Evolutionary conservation across 2,888 invertebrate genomes (phyloP).

Genomic region (Hoplodrina blanda): DNA sequence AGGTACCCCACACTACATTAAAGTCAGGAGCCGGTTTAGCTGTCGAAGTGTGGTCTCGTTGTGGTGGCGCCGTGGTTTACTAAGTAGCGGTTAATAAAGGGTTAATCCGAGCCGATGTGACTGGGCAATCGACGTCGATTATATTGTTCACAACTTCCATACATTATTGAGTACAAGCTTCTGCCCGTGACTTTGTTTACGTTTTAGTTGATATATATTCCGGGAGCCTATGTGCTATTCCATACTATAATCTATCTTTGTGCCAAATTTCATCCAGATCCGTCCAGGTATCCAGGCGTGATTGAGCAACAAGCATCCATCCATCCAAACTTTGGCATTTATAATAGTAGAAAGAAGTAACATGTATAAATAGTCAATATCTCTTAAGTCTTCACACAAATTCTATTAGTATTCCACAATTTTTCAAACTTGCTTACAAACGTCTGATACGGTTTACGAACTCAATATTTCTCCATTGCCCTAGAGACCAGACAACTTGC

Average conservation of each 20-base stretch:
- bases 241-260: too few relatives aligned
- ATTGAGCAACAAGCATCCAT: too few relatives aligned
- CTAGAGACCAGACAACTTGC: constrained; percentile 32
- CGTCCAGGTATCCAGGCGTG: too few relatives aligned
- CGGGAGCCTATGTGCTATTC: too few relatives aligned
- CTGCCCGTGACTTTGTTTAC: too few relatives aligned
- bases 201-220: too few relatives aligned
- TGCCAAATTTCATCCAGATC: too few relatives aligned
- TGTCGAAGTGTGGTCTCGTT: constrained; percentile 45
- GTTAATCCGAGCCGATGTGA: constrained; percentile 41
- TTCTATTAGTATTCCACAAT: constrained; percentile 10
- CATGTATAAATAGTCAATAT: too few relatives aligned
- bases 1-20: constrained; percentile 2
- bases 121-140: constrained; percentile 21
- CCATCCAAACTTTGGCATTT: too few relatives aligned
- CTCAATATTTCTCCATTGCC: constrained; percentile 41
- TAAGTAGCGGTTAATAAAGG: constrained; percentile 43
- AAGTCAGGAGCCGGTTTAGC: constrained; percentile 18
- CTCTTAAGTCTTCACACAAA: constrained; percentile 5
- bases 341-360: too few relatives aligned
- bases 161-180: not conserved
- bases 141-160: constrained; percentile 1
- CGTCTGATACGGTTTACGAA: constrained; percentile 19
- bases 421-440: constrained; percentile 23
- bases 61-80: constrained; percentile 36